Base-by-base conservation (phyloP, 2,888 invertebrate genomes). In the Diploptera punctata region DNA sequence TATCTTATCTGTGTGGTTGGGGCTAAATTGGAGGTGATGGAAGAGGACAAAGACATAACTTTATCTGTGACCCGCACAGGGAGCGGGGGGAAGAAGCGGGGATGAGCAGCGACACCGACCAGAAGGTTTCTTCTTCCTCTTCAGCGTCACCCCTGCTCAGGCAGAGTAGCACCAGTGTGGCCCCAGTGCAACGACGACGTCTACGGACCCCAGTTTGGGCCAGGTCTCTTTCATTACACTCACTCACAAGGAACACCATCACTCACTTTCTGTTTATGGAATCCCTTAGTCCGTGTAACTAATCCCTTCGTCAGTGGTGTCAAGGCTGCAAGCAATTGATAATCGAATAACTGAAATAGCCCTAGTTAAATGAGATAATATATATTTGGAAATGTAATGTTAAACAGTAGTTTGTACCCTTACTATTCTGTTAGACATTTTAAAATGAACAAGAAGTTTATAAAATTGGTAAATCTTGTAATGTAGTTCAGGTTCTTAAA, bases 171-270 rank as follows among this genome's bases (percentile, higher is more conserved):
- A 81, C 80, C 84, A 74, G 82, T 84, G 26, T 81, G 82, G 83
- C 84, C 82, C 86, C 89, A 78, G 86, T 88, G 77, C 90, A 89
- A 87, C 89, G 87, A 85, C 89, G 92, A 84, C 90, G 91, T 80
- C 90, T 93, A 83, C 90, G 92, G 85, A 91, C 92, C 81, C 93
- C 93, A 81, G 90, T 92, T 84, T 93, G 93, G 93, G 90, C 92
- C 85, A 89, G 91, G 87, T 91, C 90, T 60, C 62, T 65, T 60
- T 43, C 52, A 24, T 44, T 18, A 16, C 26, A 54, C 21, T 10
- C 10, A 9, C 54, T 26, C 26, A 47, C 47, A n/a, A 47, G 47
- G 47, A 21, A 26, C 54, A 18, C 26, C 54, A 54, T n/a, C n/a
- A n/a, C n/a, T n/a, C n/a, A n/a, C n/a, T n/a, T n/a, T n/a, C n/a